Conservation (phyloP, 2,113 vertebrate genomes). For the Cavia porcellus region DNA sequence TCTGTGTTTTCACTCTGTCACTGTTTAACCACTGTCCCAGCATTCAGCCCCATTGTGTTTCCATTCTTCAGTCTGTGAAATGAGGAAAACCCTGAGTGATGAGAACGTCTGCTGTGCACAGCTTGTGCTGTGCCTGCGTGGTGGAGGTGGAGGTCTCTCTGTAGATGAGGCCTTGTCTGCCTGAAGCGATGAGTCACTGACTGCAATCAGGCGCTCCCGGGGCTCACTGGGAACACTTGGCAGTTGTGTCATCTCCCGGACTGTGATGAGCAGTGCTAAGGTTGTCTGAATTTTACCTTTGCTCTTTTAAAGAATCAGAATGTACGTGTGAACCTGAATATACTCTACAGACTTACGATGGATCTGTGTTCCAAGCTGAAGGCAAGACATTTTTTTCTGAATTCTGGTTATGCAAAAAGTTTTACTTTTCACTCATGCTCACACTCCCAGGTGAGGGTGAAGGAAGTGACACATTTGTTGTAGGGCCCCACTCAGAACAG, state of each 20-base stretch:
- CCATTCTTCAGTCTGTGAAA: neutral
- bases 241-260: neutral
- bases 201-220: too few relatives aligned
- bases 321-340: slow-evolving; percentile 86
- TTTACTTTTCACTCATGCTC: neutral
- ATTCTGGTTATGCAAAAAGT: neutral
- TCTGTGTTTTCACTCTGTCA: neutral
- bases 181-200: accelerated
- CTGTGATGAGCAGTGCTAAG: neutral
- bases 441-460: neutral
- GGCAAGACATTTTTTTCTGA: slow-evolving; percentile 82
- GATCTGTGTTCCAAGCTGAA: slow-evolving; percentile 89
- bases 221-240: neutral
- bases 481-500: neutral
- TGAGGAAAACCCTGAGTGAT: neutral
- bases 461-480: neutral
- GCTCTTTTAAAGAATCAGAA: slow-evolving; percentile 86
- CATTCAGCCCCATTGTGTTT: neutral
- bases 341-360: slow-evolving; percentile 89
- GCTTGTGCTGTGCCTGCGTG: neutral
- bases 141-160: neutral
- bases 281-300: slow-evolving; percentile 55
- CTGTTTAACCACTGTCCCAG: neutral
- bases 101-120: neutral
- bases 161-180: accelerated